Conservation (phyloP, 2,113 vertebrate species). For the Corythoichthys intestinalis region DNA sequence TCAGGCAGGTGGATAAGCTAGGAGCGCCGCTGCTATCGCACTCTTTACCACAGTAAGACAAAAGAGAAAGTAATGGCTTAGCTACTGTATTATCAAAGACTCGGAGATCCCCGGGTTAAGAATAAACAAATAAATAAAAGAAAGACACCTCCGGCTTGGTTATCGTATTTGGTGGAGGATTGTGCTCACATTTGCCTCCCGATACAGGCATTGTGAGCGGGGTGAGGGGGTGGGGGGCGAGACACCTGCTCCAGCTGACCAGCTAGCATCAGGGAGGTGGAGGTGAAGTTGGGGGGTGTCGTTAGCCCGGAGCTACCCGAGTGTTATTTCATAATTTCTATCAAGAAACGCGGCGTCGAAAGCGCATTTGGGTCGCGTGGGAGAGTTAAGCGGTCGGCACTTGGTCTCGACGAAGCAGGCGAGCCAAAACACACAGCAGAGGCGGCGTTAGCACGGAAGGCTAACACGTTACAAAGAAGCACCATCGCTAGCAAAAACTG, state of each 20-base stretch:
- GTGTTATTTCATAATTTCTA: not conserved
- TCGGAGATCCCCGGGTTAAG: not conserved
- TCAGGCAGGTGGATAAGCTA: slow-evolving; percentile 49
- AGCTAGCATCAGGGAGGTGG: slow-evolving; percentile 54
- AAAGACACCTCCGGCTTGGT: not conserved
- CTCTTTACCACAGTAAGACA: slow-evolving; percentile 54
- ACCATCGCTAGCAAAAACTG: slow-evolving; percentile 65
- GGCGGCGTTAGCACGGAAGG: slow-evolving; percentile 56
- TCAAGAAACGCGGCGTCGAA: not conserved
- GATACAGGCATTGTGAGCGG: slow-evolving; percentile 41
- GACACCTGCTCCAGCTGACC: slow-evolving; percentile 72
- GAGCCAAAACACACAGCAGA: not conserved
- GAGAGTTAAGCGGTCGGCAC: not conserved
- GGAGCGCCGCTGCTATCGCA: slow-evolving; percentile 50
- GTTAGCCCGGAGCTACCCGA: slow-evolving; percentile 42
- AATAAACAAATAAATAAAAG: not conserved
- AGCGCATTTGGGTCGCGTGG: not conserved
- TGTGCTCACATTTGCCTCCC: slow-evolving; percentile 18
- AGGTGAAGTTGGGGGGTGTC: not conserved
- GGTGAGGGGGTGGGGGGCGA: slow-evolving; percentile 62
- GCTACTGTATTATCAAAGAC: slow-evolving; percentile 57
- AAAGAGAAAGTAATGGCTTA: slow-evolving; percentile 72
- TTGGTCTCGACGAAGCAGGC: not conserved
- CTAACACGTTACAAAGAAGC: slow-evolving; percentile 73
- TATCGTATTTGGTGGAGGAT: not conserved